These are phyloP conservation scores for Phylloscopus whistleri DNA, from an alignment of 2,113 vertebrate species.

Conservation along the genomic window DNA sequence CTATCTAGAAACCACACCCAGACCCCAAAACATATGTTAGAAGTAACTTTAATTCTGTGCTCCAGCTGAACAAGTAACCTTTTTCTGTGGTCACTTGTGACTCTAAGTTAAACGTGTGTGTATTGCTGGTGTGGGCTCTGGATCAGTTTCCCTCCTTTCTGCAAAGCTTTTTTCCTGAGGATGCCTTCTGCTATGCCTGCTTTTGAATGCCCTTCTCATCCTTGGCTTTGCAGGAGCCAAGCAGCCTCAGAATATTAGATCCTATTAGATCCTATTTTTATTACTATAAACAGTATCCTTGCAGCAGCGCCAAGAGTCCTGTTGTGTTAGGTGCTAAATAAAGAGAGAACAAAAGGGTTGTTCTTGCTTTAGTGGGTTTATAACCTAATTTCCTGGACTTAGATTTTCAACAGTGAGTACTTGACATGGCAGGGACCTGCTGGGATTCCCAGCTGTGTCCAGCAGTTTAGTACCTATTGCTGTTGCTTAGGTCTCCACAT, in stretches of 20 bases:
- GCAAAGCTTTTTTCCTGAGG: neutral
- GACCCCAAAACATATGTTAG: constrained; percentile 51
- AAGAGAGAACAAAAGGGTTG: constrained; percentile 10
- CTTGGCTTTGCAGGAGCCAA: neutral
- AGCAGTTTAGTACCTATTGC: neutral
- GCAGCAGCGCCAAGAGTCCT: neutral
- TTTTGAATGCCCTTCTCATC: neutral
- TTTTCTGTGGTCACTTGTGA: constrained; percentile 40
- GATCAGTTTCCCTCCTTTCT: constrained; percentile 24
- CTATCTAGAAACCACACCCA: constrained; percentile 69
- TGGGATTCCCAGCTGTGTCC: neutral
- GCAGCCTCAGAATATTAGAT: neutral
- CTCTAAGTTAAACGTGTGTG: neutral
- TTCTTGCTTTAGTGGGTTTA: neutral
- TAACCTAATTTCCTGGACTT: constrained; percentile 37
- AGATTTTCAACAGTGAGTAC: neutral
- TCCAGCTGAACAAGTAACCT: constrained; percentile 49
- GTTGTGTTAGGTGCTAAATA: constrained; percentile 31
- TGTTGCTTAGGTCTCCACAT: neutral
- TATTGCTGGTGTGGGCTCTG: constrained; percentile 7
- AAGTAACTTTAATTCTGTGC: constrained; percentile 37
- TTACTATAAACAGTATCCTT: neutral
- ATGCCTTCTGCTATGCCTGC: neutral
- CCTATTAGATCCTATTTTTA: constrained; percentile 34
- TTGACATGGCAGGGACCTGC: neutral